Evolutionary conservation across 2,113 vertebrate genomes (phyloP).

Genomic region (Tachycineta bicolor): DNA sequence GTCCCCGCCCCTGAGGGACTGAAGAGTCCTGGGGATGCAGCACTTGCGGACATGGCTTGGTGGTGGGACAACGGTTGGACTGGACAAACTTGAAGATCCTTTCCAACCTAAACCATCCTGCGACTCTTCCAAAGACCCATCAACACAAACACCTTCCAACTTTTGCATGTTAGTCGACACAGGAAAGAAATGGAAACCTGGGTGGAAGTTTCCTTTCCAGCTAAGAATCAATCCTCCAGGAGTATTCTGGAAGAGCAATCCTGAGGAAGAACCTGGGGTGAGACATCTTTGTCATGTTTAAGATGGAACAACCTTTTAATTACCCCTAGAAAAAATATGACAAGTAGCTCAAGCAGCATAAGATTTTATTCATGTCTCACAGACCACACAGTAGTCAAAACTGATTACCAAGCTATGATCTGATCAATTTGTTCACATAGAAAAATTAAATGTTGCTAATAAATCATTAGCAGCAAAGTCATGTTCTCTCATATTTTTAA

Average conservation of each 20-base stretch:
- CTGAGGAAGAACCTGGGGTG: background rate
- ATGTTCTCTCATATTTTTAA: background rate
- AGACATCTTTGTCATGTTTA: background rate
- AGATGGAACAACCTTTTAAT: background rate
- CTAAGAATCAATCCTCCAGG: background rate
- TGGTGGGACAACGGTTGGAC: background rate
- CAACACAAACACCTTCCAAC: background rate
- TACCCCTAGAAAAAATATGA: background rate
- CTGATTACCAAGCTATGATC: background rate
- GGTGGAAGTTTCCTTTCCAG: background rate
- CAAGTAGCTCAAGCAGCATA: background rate
- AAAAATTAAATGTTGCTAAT: background rate
- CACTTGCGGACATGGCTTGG: background rate
- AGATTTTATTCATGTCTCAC: background rate
- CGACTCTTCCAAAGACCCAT: background rate
- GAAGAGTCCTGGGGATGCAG: background rate
- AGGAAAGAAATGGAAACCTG: background rate
- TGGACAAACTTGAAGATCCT: rapidly evolving
- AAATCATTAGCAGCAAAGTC: background rate
- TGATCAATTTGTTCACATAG: background rate
- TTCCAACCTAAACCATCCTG: background rate
- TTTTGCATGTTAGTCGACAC: background rate
- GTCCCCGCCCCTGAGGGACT: background rate
- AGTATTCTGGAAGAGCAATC: background rate
- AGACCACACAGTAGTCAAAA: background rate